Conservation (phyloP, 2,113 vertebrate species). For the Grus americana region DNA sequence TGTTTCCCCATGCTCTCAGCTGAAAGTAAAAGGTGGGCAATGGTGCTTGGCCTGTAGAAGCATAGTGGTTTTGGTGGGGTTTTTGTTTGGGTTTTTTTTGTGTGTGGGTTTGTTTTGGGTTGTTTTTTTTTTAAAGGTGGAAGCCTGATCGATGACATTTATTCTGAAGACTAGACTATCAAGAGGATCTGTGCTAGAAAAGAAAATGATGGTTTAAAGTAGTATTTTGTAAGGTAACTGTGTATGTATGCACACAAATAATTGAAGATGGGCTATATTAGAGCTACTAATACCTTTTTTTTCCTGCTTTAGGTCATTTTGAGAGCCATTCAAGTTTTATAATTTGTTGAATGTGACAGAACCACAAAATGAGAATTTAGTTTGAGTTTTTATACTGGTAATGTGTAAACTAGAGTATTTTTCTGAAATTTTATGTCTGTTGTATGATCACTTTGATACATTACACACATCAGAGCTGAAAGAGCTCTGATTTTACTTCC, state of each 20-base stretch:
- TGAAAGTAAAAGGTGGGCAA: neutral
- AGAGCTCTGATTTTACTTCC: neutral
- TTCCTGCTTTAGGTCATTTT: neutral
- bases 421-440: neutral
- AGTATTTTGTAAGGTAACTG: neutral
- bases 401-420: neutral
- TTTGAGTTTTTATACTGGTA: neutral
- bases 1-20: neutral
- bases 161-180: neutral
- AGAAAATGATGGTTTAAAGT: neutral
- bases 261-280: neutral
- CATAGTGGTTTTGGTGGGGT: neutral
- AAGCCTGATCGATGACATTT: neutral
- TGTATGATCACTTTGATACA: neutral
- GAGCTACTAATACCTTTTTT: neutral
- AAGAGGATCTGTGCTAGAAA: neutral
- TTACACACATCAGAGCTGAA: neutral
- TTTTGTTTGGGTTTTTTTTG: neutral
- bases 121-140: neutral
- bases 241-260: rapidly evolving
- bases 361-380: neutral
- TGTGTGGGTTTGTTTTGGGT: no score
- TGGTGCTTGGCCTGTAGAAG: neutral
- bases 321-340: neutral
- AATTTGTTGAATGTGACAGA: neutral